Evolutionary conservation across 2,888 invertebrate species (phyloP), one percentile per base, ranked within the genome.

Genomic region (Bedellia somnulentella): DNA sequence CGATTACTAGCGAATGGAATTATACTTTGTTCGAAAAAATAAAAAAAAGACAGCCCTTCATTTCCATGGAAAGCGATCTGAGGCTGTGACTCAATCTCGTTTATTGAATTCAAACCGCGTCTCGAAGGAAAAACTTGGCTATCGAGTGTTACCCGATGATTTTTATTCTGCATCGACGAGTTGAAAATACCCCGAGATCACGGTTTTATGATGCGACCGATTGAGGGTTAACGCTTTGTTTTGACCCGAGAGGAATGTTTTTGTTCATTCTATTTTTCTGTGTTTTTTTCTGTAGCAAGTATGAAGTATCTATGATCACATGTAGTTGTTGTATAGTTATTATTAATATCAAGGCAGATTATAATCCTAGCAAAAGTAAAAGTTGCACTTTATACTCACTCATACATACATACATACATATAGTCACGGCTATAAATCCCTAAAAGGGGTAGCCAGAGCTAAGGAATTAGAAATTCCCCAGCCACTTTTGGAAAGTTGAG

Each of bases 61-160:
- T 63, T 62, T 60, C 57, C 60, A 61, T 60, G 52, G 54, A 58
- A 58, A 61, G 52, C 50, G 58, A 56, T 56, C 53, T 43, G 46
- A 39, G 48, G 47, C 43, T 23, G 26, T 31, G 46, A 45, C 42
- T 49, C 46, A 52, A 52, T 47, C 39, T 37, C 57, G 60, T 55
- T 67, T 67, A 68, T 66, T 66, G 63, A 59, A 66, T 68, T 62
- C 57, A 59, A 61, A 64, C 64, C 60, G 52, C 57, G 55, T 52
- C 42, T 47, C 39, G 36, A 3, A 21, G n/a, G 21, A 59, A 57
- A 57, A 47, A 24, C 47, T 37, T 33, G 27, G 11, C 16, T 27
- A 27, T 27, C 26, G 26, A 14, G 8, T 26, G 26, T 15, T 26
- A 15, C 14, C 15, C 26, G 26, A 26, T 26, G 26, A 26, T 26